Percentiles rank a stretch among this genome's conserved stretches.
Evolutionary conservation across 2,113 vertebrate genomes (phyloP).

Genomic region (Calonectris borealis): DNA sequence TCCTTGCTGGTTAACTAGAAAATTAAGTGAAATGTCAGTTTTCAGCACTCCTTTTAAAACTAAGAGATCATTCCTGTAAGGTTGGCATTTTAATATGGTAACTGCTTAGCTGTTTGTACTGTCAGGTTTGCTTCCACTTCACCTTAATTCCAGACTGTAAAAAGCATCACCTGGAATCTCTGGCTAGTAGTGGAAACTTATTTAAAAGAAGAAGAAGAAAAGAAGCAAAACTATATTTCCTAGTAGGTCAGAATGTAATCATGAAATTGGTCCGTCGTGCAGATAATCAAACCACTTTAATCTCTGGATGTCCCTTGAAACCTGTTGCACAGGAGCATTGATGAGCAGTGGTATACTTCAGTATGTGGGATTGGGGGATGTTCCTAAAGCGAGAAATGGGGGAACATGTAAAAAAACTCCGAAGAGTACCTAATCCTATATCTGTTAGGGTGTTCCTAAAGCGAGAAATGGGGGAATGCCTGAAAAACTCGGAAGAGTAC

Average conservation of each 20-base stretch:
- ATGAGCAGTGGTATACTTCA: not conserved
- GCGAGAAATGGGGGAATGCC: not conserved
- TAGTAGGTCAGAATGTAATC: not conserved
- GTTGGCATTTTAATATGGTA: conserved; percentile 43
- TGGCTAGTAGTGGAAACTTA: conserved; percentile 31
- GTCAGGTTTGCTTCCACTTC: conserved; percentile 64
- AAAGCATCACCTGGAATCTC: conserved; percentile 54
- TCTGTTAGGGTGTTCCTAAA: not conserved
- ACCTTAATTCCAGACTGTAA: conserved; percentile 62
- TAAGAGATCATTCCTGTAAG: conserved; percentile 31
- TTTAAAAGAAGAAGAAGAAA: not conserved
- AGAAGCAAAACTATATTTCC: not conserved
- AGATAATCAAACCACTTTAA: not conserved
- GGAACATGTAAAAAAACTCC: fast-evolving
- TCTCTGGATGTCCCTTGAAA: not conserved
- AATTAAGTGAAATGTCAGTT: conserved; percentile 27
- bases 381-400: not conserved
- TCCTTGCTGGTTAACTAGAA: conserved; percentile 43
- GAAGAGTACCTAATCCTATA: not conserved
- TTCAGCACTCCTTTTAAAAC: conserved; percentile 29
- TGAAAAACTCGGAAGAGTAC: fast-evolving
- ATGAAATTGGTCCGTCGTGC: not conserved
- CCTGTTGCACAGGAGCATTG: not conserved
- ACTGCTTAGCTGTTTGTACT: conserved; percentile 57
- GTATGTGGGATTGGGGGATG: not conserved